phyloP scores from a whole-genome alignment of 2,113 vertebrate species.

The Epinephelus lanceolatus region DNA sequence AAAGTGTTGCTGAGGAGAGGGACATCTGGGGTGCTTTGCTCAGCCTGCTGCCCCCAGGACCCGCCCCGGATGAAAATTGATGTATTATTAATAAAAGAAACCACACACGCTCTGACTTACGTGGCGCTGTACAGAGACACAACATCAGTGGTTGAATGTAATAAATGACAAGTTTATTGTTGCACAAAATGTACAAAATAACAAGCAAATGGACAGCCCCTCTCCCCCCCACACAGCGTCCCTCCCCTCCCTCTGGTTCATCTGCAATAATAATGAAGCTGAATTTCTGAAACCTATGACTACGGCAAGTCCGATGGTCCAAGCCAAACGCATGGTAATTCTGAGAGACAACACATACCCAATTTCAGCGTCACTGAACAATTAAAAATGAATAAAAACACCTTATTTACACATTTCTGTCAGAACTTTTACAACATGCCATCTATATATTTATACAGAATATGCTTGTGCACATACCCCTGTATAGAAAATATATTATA shows the following conservation, averaged over 20 bases:
- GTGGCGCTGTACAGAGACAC: background rate
- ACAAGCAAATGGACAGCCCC: constrained; percentile 89
- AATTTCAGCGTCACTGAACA: constrained; percentile 87
- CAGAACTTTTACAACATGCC: constrained; percentile 88
- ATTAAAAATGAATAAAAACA: constrained; percentile 91
- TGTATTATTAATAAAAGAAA: too few species aligned
- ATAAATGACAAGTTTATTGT: constrained; percentile 92
- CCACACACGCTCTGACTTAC: background rate
- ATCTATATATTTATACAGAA: constrained; percentile 87
- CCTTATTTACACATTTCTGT: constrained; percentile 88
- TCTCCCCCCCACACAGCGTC: background rate
- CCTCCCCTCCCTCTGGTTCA: constrained; percentile 75
- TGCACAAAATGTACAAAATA: constrained; percentile 94
- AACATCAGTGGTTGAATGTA: constrained; percentile 73
- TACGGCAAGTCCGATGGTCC: constrained; percentile 84
- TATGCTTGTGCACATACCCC: constrained; percentile 83
- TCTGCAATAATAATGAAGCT: constrained; percentile 84
- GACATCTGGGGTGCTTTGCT: too few species aligned
- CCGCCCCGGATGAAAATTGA: too few species aligned
- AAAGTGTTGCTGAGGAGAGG: too few species aligned
- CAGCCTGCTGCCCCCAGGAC: too few species aligned
- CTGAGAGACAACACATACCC: constrained; percentile 86
- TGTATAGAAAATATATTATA: constrained; percentile 87
- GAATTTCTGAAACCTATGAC: constrained; percentile 85
- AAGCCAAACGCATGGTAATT: constrained; percentile 86